phyloP scores from a whole-genome alignment of 2,797 vertebrate genomes.

The Perodicticus potto region DNA sequence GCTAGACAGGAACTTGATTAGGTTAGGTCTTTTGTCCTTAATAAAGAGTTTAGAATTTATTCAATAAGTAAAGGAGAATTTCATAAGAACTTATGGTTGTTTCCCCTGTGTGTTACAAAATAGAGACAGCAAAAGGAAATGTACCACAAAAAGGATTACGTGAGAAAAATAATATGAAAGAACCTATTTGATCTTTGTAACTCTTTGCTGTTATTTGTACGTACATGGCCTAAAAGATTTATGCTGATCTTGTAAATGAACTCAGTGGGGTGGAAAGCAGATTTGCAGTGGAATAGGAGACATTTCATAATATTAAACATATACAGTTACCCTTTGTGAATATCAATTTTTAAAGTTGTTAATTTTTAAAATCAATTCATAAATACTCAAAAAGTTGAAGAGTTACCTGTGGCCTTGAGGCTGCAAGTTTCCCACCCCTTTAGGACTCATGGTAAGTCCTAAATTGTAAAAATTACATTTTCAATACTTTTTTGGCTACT shows the following conservation, averaged over 20 bases:
- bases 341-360: background rate
- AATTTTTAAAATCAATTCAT: background rate
- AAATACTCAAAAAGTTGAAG: background rate
- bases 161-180: background rate
- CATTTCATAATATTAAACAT: background rate
- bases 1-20: background rate
- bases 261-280: background rate
- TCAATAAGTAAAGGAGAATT: background rate
- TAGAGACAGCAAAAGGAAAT: background rate
- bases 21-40: background rate
- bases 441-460: background rate
- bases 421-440: background rate
- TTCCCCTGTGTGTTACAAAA: conserved; percentile 27
- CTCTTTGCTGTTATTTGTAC: background rate
- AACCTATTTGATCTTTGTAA: background rate
- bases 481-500: background rate
- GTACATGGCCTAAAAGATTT: background rate
- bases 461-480: conserved; percentile 19
- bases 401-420: background rate
- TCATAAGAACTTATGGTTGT: background rate
- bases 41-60: background rate
- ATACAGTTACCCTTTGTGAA: background rate
- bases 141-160: background rate
- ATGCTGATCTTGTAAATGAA: conserved; percentile 8
- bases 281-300: background rate